Evolutionary conservation across 2,797 vertebrate genomes (phyloP), one percentile per base, ranked within the genome.

Genomic region (Macrochelys suwanniensis): DNA sequence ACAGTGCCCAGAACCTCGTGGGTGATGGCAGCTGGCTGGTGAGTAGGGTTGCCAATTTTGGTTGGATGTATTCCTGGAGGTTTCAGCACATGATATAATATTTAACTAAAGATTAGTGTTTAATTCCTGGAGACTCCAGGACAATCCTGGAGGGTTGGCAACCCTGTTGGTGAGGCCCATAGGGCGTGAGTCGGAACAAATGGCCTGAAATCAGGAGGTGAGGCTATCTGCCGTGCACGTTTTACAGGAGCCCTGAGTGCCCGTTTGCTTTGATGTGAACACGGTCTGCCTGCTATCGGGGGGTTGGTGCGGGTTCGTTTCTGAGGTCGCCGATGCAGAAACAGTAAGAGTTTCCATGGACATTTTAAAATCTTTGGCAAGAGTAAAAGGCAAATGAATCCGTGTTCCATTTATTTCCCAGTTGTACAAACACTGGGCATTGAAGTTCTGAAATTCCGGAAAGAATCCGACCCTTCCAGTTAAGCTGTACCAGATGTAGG

Each of bases 401-500:
- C 80, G 45, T 74, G 80, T 49, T 95, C 51, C 54, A 11, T 93
- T 96, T 96, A 93, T 89, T 94, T 85, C 90, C 89, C 90, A 94
- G 90, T 97, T 97, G 94, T 96, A 83, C 96, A 97, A 97, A 96
- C 97, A 96, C 5, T 68, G 85, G 45, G 90, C 88, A 93, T 92
- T 92, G 90, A 96, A 94, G 74, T 96, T 95, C 96, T 97, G 92
- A 88, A 88, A 97, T 97, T 97, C 95, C 94, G 94, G 85, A 92
- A 96, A 95, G 96, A 97, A 93, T 33, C 96, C 47, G 96, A 88
- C 80, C 11, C 82, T 89, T 51, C 87, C 93, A 91, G 89, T 89
- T 97, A 97, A 96, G 89, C 94, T 96, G 78, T 94, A 95, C 95
- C 95, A 97, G 97, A 97, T 97, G 97, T 91, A 97, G 88, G 89